These are phyloP conservation scores for Sternotherus odoratus DNA, from an alignment of 2,797 vertebrate genomes.

Conservation along the genomic window DNA sequence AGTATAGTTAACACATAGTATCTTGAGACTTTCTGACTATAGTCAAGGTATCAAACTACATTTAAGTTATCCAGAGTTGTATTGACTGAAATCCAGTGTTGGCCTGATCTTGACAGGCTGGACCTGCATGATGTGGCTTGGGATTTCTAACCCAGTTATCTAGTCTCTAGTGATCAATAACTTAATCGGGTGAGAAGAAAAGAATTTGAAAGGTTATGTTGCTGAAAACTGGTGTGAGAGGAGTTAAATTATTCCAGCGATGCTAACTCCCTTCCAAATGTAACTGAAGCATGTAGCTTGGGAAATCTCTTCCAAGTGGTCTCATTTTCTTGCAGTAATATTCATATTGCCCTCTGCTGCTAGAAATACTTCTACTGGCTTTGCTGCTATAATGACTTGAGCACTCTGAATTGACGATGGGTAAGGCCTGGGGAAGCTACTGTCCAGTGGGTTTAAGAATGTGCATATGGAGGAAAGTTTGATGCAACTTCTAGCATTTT, in stretches of 20 bases:
- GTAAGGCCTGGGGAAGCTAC: conserved; percentile 67
- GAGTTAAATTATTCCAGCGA: conserved; percentile 81
- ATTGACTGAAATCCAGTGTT: conserved; percentile 80
- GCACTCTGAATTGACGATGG: conserved; percentile 60
- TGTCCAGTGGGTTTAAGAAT: conserved; percentile 62
- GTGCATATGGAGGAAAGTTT: conserved; percentile 61
- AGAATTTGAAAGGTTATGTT: conserved; percentile 77
- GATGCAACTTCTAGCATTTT: conserved; percentile 59
- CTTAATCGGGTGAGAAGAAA: conserved; percentile 77
- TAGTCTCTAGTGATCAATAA: conserved; percentile 78
- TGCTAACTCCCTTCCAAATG: conserved; percentile 72
- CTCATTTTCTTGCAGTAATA: conserved; percentile 66
- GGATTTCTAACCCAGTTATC: conserved; percentile 78
- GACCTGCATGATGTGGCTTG: conserved; percentile 84
- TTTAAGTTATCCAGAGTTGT: conserved; percentile 77
- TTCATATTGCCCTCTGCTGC: conserved; percentile 69
- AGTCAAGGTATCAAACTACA: conserved; percentile 72
- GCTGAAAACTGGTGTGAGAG: conserved; percentile 76
- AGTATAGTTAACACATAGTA: conserved; percentile 73
- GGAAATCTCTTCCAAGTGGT: conserved; percentile 49
- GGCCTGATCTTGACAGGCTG: conserved; percentile 86
- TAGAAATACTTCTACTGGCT: conserved; percentile 71
- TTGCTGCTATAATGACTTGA: conserved; percentile 71
- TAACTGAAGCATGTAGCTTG: conserved; percentile 79
- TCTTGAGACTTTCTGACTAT: conserved; percentile 75